Conservation (phyloP, 1,140 invertebrate species). For the Phenacoccus solenopsis region DNA sequence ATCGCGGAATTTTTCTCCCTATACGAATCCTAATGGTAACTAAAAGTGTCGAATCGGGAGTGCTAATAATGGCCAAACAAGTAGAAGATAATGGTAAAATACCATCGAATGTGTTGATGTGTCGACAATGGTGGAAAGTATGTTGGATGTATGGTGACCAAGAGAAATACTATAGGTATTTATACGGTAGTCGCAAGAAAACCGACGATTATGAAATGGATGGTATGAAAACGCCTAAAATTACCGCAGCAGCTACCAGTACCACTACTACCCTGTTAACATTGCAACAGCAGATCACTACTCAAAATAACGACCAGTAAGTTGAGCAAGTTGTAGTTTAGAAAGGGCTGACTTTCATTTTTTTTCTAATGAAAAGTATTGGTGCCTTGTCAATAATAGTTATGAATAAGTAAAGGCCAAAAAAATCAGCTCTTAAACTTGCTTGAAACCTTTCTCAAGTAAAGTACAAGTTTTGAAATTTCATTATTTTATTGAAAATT, state of each 20-base stretch:
- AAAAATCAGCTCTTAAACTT: too few relatives aligned
- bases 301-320: not conserved
- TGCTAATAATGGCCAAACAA: not conserved
- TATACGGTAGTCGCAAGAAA: constrained; percentile 48
- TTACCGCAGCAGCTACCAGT: not conserved
- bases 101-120: constrained; percentile 54
- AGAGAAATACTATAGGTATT: constrained; percentile 64
- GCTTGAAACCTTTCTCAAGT: too few relatives aligned
- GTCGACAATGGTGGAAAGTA: constrained; percentile 76
- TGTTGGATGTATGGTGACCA: constrained; percentile 75
- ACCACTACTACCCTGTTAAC: not conserved
- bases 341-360: too few relatives aligned
- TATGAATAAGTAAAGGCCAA: too few relatives aligned
- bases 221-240: constrained; percentile 10
- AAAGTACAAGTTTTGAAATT: too few relatives aligned
- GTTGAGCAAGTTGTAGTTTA: not conserved
- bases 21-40: not conserved
- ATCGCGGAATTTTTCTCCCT: not conserved
- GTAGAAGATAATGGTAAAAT: not conserved
- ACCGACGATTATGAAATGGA: not conserved
- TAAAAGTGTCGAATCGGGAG: not conserved
- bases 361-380: too few relatives aligned
- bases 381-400: too few relatives aligned
- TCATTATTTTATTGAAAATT: too few relatives aligned
- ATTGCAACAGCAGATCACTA: not conserved